Conservation (phyloP, 2,888 invertebrate species). For the Sinelater perroti region DNA sequence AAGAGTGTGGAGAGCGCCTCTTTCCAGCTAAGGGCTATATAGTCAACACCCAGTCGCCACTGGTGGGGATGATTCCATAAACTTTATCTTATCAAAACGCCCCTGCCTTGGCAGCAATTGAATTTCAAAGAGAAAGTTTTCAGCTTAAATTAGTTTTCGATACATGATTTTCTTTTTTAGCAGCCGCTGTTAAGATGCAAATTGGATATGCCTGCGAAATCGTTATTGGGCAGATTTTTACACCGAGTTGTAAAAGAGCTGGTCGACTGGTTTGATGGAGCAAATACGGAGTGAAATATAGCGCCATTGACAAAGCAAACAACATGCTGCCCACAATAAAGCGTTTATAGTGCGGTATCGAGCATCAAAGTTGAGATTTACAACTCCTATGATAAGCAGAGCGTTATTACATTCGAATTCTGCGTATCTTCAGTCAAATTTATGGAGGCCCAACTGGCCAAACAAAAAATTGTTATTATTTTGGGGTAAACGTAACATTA, state of each 20-base stretch:
- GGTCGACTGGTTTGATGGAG: too few relatives aligned
- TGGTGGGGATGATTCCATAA: slow-evolving; percentile 45
- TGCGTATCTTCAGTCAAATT: neutral
- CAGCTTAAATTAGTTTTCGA: slow-evolving; percentile 42
- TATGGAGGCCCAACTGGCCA: slow-evolving; percentile 3
- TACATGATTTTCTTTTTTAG: slow-evolving; percentile 30
- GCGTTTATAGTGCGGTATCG: neutral
- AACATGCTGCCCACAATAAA: neutral
- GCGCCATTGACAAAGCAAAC: neutral
- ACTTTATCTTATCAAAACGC: slow-evolving; percentile 48
- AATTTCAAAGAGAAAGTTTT: slow-evolving; percentile 48
- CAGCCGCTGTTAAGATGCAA: too few relatives aligned
- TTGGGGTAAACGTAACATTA: too few relatives aligned
- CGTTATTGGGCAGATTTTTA: too few relatives aligned
- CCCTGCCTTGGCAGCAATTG: slow-evolving; percentile 40
- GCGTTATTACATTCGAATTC: neutral
- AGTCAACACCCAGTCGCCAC: slow-evolving; percentile 4
- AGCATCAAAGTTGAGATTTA: slow-evolving; percentile 21
- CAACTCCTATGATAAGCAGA: slow-evolving; percentile 17
- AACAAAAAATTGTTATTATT: neutral
- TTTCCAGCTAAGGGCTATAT: slow-evolving; percentile 19
- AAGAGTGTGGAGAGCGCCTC: slow-evolving; percentile 6
- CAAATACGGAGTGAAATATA: too few relatives aligned
- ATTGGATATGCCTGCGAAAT: neutral
- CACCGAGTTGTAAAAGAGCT: too few relatives aligned